Base-by-base conservation (phyloP, 1,140 invertebrate genomes). In the Lerema accius region DNA sequence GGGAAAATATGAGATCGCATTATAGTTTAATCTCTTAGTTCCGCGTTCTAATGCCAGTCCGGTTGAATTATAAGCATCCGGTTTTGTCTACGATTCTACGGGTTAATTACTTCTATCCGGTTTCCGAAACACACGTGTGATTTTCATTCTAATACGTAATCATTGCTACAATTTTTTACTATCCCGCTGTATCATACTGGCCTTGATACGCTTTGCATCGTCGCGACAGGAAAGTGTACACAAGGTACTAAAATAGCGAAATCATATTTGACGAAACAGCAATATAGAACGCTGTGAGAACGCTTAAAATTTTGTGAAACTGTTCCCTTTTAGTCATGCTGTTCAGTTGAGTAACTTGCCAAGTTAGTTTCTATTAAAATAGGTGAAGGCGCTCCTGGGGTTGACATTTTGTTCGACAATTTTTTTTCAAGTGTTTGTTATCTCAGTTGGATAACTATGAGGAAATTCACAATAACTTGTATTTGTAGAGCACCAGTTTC, bases 141-240 rank as follows among this genome's bases (percentile, higher is more conserved):
- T 79, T 80, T 84, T 84, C 75, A 71, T 77, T 65, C 19, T 59
- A 40, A 40, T 80, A 79, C 73, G 74, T 74, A 82, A 84, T 61
- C 17, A 61, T 80, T 77, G 75, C 77, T 65, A 69, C 65, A 80
- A 71, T 78, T 78, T 71, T 67, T 53, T 40, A 43, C 69, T 63
- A 76, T 72, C 74, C 72, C 64, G 69, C 72, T 70, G 74, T 71
- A 71, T 72, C 72, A 67, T 73, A 71, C 49, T 55, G 74, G 69
- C 80, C 80, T 83, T 83, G 80, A 69, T 76, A 74, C 69, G 67
- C 39, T 71, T 78, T 76, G 67, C 68, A 70, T 67, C 56, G 64
- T 66, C 61, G 51, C 53, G 66, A 69, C 70, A 76, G 63, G 61
- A 78, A 77, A 78, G 63, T 69, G 56, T 65, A 62, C 77, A 73